Evolutionary conservation across 2,797 vertebrate genomes (phyloP).

Genomic region (Poecilia wingei): DNA sequence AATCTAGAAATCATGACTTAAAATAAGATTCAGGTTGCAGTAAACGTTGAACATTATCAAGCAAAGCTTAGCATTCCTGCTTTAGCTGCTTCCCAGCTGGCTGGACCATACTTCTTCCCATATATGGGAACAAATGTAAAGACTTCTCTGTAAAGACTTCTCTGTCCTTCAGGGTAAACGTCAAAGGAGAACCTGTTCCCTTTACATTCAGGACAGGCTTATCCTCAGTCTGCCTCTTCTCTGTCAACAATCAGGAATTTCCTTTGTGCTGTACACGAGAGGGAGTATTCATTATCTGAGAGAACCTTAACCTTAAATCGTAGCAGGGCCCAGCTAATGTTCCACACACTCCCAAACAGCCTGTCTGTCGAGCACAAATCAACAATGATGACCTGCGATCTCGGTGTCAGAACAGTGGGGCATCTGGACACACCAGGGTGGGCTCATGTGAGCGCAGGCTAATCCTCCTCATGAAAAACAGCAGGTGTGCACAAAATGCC

Average conservation of each 20-base stretch:
- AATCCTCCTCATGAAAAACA: constrained; percentile 79
- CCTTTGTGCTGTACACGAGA: constrained; percentile 29
- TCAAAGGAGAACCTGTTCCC: constrained; percentile 28
- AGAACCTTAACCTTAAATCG: constrained; percentile 24
- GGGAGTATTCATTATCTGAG: constrained; percentile 2
- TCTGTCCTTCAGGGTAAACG: constrained; percentile 46
- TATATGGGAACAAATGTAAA: constrained; percentile 46
- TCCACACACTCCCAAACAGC: constrained; percentile 16
- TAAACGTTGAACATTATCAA: constrained; percentile 9
- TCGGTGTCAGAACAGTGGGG: constrained; percentile 18
- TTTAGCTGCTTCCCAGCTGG: constrained; percentile 14
- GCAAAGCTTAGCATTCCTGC: constrained; percentile 4
- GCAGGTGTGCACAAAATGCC: constrained; percentile 76
- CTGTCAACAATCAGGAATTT: constrained; percentile 32
- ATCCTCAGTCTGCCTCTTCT: constrained; percentile 29
- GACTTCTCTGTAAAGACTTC: constrained; percentile 41
- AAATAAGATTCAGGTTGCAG: constrained; percentile 6
- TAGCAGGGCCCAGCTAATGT: constrained; percentile 22
- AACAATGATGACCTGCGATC: constrained; percentile 17
- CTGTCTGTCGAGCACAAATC: constrained; percentile 34
- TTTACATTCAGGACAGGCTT: constrained; percentile 33
- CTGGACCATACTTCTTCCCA: constrained; percentile 24
- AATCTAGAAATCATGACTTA: background rate
- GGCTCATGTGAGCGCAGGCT: constrained; percentile 61
- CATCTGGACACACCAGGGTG: constrained; percentile 42